These are phyloP conservation scores for Thamnophis elegans DNA, from an alignment of 2,797 vertebrate genomes.

Conservation along the genomic window DNA sequence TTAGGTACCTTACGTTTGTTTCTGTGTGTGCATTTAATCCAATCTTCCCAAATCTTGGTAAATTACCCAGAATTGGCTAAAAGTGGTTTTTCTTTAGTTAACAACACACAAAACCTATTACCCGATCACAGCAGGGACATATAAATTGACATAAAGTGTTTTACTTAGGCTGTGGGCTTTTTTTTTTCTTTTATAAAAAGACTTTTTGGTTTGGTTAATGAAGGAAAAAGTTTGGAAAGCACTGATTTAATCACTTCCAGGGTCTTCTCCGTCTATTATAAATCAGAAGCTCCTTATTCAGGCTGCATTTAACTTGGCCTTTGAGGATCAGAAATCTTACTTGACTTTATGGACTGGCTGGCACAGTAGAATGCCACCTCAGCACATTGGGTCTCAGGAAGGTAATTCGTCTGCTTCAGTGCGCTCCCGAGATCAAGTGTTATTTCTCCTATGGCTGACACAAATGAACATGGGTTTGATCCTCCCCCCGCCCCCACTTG, in stretches of 20 bases:
- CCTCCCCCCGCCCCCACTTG: neutral
- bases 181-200: neutral
- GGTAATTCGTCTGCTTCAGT: neutral
- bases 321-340: slow-evolving; percentile 12
- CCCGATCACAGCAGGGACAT: neutral
- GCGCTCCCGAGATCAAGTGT: neutral
- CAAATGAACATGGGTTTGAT: neutral
- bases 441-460: neutral
- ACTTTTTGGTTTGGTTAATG: neutral
- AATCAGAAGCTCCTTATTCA: neutral
- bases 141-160: neutral
- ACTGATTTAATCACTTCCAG: neutral
- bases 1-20: neutral
- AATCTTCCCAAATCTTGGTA: neutral
- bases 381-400: neutral
- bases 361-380: neutral
- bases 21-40: neutral
- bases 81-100: neutral
- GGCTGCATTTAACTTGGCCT: slow-evolving; percentile 10
- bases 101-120: neutral
- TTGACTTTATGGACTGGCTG: neutral
- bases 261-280: neutral
- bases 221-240: neutral
- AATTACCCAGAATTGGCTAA: neutral
- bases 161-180: neutral